Conservation (phyloP, 2,797 vertebrate genomes). For the Oryzias dopingdopingensis region DNA sequence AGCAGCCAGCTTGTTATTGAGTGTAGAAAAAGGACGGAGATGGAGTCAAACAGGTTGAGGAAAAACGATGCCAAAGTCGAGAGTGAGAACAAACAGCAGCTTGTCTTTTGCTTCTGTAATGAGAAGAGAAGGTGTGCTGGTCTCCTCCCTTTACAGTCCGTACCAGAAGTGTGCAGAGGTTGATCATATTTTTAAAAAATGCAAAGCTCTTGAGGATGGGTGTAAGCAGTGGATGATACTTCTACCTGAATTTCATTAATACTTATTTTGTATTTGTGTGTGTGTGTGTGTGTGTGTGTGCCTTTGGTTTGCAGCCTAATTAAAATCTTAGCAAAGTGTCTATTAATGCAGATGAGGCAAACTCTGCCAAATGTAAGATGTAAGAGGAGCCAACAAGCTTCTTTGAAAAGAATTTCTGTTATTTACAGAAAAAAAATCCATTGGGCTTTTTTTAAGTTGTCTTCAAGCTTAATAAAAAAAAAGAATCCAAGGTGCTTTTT, state of each 20-base stretch:
- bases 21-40: slow-evolving; percentile 12
- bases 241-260: slow-evolving; percentile 3
- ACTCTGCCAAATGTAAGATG: slow-evolving; percentile 6
- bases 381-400: slow-evolving; percentile 1
- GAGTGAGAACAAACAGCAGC: slow-evolving; percentile 62
- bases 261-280: slow-evolving; percentile 2
- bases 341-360: slow-evolving; percentile 8
- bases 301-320: slow-evolving; percentile 3
- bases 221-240: slow-evolving; percentile 15
- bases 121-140: slow-evolving; percentile 79
- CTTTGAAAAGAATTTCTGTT: slow-evolving; percentile 11
- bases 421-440: slow-evolving; percentile 1
- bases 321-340: slow-evolving; percentile 20
- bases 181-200: slow-evolving; percentile 35
- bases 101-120: slow-evolving; percentile 77
- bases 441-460: slow-evolving; percentile 3
- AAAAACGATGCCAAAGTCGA: slow-evolving; percentile 32
- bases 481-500: slow-evolving; percentile 22
- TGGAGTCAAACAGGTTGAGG: slow-evolving; percentile 23
- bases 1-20: slow-evolving; percentile 44
- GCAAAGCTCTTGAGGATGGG: slow-evolving; percentile 9
- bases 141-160: slow-evolving; percentile 44
- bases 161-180: slow-evolving; percentile 26
- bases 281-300: neutral
- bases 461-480: slow-evolving; percentile 16